Evolutionary conservation across 2,113 vertebrate species (phyloP).

Genomic region (Ammodytes marinus): DNA sequence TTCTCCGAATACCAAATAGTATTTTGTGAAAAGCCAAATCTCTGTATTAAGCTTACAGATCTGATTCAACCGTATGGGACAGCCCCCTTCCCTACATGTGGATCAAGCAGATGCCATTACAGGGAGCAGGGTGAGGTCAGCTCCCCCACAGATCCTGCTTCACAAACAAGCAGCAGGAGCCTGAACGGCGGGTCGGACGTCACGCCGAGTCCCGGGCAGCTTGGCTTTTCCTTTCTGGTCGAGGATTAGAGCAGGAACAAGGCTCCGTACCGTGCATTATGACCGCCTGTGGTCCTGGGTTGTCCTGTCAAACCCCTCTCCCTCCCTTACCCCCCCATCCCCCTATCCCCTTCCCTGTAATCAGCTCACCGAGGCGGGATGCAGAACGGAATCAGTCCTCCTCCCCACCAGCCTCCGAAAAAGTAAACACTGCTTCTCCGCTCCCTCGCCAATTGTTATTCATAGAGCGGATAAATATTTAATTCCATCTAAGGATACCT

Average conservation of each 20-base stretch:
- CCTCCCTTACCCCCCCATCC: neutral
- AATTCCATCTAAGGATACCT: conserved; percentile 84
- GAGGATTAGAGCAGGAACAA: conserved; percentile 46
- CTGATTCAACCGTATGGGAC: neutral
- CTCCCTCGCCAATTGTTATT: conserved; percentile 85
- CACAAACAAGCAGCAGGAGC: conserved; percentile 64
- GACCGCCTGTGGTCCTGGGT: conserved; percentile 15
- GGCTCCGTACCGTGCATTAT: neutral
- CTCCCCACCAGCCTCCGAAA: conserved; percentile 68
- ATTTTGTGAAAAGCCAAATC: too few relatives aligned
- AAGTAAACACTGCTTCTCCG: conserved; percentile 77
- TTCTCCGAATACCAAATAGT: too few relatives aligned
- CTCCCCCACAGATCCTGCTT: conserved; percentile 22
- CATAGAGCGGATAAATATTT: conserved; percentile 85
- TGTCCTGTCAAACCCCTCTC: neutral
- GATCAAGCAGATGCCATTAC: conserved; percentile 29
- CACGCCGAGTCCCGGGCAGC: conserved; percentile 33
- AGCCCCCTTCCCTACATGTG: conserved; percentile 8
- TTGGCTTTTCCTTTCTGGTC: conserved; percentile 8
- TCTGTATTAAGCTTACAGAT: too few relatives aligned
- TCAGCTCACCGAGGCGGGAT: conserved; percentile 61
- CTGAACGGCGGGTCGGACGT: conserved; percentile 22
- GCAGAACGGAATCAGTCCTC: conserved; percentile 57
- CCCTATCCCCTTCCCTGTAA: conserved; percentile 10
- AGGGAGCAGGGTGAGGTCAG: conserved; percentile 18